Percentiles rank a stretch among this genome's conserved stretches.
phyloP scores from a whole-genome alignment of 2,797 vertebrate genomes.

The Novumbra hubbsi region DNA sequence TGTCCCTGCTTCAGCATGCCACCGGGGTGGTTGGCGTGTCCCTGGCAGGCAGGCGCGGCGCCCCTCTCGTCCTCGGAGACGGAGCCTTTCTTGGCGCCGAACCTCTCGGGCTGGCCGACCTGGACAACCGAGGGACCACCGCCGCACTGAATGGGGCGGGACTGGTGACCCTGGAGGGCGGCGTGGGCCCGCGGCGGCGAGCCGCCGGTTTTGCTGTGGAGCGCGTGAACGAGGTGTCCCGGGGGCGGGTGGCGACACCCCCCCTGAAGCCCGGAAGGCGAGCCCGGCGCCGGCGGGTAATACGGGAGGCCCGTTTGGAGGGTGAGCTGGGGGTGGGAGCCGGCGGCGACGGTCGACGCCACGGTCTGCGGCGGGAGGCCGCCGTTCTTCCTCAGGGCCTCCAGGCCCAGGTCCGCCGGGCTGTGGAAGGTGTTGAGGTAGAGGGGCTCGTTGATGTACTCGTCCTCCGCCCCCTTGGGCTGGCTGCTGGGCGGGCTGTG shows the following conservation, averaged over 20 bases:
- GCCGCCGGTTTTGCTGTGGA: conserved; percentile 62
- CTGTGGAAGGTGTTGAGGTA: conserved; percentile 94
- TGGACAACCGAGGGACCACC: conserved; percentile 50
- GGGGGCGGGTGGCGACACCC: conserved; percentile 60
- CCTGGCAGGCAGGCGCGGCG: conserved; percentile 63
- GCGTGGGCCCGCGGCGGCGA: conserved; percentile 32
- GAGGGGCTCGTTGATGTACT: conserved; percentile 90
- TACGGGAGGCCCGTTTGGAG: conserved; percentile 66
- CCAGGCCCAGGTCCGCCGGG: conserved; percentile 76
- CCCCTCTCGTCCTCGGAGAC: conserved; percentile 64
- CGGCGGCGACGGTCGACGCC: conserved; percentile 54
- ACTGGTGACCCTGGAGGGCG: conserved; percentile 30
- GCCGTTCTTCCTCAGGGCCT: conserved; percentile 85
- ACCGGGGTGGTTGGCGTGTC: conserved; percentile 54
- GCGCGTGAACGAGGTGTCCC: conserved; percentile 63
- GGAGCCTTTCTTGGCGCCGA: conserved; percentile 42
- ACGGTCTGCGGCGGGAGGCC: conserved; percentile 66
- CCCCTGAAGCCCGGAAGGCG: conserved; percentile 57
- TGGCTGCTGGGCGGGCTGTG: conserved; percentile 84
- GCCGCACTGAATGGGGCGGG: conserved; percentile 44
- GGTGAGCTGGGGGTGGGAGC: conserved; percentile 60
- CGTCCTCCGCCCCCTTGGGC: conserved; percentile 85
- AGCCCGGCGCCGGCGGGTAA: conserved; percentile 62
- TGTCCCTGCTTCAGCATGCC: conserved; percentile 67
- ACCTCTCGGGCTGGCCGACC: conserved; percentile 44